phyloP scores from a whole-genome alignment of 2,797 vertebrate genomes.

The Myotis pilosus region DNA sequence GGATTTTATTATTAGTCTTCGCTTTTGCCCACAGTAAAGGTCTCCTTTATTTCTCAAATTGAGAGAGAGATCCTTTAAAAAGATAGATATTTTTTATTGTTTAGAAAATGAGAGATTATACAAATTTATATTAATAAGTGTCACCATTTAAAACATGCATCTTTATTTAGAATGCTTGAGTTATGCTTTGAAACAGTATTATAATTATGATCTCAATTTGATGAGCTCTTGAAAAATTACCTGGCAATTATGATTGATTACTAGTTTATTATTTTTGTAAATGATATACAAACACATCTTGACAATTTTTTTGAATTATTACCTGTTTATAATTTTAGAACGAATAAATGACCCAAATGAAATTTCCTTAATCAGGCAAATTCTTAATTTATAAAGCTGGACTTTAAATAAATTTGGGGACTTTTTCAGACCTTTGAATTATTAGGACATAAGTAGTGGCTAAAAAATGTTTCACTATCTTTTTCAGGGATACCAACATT shows the following conservation, averaged over 20 bases:
- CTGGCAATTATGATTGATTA: neutral
- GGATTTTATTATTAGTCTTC: neutral
- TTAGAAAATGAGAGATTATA: conserved; percentile 10
- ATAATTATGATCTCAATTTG: conserved; percentile 31
- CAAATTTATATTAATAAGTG: neutral
- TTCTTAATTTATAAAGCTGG: neutral
- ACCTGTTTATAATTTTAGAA: neutral
- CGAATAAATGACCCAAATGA: neutral
- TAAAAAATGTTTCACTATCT: neutral
- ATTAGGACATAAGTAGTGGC: neutral
- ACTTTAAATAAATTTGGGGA: neutral
- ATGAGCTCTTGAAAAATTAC: conserved; percentile 41
- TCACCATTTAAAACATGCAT: neutral
- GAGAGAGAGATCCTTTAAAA: neutral
- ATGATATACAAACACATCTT: neutral
- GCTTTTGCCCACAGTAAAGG: neutral
- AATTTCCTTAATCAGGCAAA: neutral
- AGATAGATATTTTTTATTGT: neutral
- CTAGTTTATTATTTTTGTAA: conserved; percentile 28
- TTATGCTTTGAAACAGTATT: neutral
- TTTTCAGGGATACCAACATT: neutral
- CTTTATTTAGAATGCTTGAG: conserved; percentile 8
- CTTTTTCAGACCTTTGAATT: neutral
- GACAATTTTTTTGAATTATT: neutral
- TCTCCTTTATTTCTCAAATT: neutral